A percentile compares a stretch with the other conserved stretches of the same genome.
Evolutionary conservation across 1,140 invertebrate species (phyloP).

Genomic region (Drosophila burlai): DNA sequence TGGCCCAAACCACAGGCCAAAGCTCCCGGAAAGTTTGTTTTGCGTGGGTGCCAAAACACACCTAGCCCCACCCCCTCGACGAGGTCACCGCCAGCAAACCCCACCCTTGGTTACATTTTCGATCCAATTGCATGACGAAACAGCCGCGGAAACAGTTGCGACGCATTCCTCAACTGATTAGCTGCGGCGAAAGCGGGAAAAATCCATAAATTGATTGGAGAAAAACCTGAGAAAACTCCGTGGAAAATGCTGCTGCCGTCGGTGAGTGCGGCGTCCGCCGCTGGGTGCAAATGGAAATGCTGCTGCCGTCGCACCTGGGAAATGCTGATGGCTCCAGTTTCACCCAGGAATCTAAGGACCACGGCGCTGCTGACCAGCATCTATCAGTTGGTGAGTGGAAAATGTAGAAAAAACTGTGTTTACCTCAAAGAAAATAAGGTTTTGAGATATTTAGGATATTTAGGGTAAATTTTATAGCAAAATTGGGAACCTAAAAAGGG

Average conservation of each 20-base stretch:
- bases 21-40: slow-evolving; percentile 54
- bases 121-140: slow-evolving; percentile 74
- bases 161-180: slow-evolving; percentile 27
- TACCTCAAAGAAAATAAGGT: not conserved
- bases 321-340: slow-evolving; percentile 68
- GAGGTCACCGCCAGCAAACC: slow-evolving; percentile 17
- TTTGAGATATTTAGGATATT: no score
- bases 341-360: slow-evolving; percentile 76
- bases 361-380: slow-evolving; percentile 79
- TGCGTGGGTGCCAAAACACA: slow-evolving; percentile 41
- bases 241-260: slow-evolving; percentile 63
- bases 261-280: slow-evolving; percentile 25
- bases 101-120: slow-evolving; percentile 30
- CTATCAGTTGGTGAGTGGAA: slow-evolving; percentile 78
- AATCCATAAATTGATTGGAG: slow-evolving; percentile 78
- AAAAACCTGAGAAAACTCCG: slow-evolving; percentile 1
- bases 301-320: slow-evolving; percentile 65
- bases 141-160: slow-evolving; percentile 54
- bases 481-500: no score
- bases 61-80: not conserved
- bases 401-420: not conserved
- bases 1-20: slow-evolving; percentile 20
- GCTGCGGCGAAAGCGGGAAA: slow-evolving; percentile 35
- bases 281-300: slow-evolving; percentile 53
- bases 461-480: not conserved